Evolutionary conservation across 2,113 vertebrate genomes (phyloP).

Genomic region (Eurypyga helias): DNA sequence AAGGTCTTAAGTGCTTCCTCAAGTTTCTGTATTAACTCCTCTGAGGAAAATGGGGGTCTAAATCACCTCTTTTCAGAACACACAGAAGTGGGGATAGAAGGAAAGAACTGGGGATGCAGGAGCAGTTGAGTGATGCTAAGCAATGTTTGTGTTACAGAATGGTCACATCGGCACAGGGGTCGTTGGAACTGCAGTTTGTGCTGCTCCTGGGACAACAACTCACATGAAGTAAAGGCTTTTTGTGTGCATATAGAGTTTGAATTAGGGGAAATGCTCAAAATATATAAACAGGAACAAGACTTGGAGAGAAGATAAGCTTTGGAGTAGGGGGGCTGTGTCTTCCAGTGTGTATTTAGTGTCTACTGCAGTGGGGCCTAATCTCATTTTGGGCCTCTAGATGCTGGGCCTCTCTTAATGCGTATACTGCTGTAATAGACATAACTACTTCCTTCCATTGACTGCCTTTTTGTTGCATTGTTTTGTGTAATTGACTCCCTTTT

Average conservation of each 20-base stretch:
- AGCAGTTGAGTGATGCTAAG: not conserved
- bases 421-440: slow-evolving; percentile 34
- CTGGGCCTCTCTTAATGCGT: not conserved
- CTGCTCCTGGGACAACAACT: not conserved
- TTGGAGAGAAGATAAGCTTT: slow-evolving; percentile 45
- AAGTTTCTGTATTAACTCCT: not conserved
- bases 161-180: not conserved
- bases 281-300: slow-evolving; percentile 54
- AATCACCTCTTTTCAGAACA: not conserved
- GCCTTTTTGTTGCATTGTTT: slow-evolving; percentile 58
- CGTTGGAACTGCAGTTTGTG: not conserved
- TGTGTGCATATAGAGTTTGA: not conserved
- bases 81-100: not conserved
- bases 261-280: slow-evolving; percentile 54
- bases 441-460: slow-evolving; percentile 63
- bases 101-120: not conserved
- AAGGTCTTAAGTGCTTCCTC: not conserved
- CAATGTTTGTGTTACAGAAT: not conserved
- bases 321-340: not conserved
- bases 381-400: slow-evolving; percentile 4
- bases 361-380: not conserved
- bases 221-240: not conserved
- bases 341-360: not conserved
- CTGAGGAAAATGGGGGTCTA: not conserved
- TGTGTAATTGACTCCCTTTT: slow-evolving; percentile 64